Percentiles rank a stretch among this genome's conserved stretches.
These are phyloP conservation scores for Strigamia crassipes DNA, from an alignment of 2,888 invertebrate genomes.

Conservation along the genomic window DNA sequence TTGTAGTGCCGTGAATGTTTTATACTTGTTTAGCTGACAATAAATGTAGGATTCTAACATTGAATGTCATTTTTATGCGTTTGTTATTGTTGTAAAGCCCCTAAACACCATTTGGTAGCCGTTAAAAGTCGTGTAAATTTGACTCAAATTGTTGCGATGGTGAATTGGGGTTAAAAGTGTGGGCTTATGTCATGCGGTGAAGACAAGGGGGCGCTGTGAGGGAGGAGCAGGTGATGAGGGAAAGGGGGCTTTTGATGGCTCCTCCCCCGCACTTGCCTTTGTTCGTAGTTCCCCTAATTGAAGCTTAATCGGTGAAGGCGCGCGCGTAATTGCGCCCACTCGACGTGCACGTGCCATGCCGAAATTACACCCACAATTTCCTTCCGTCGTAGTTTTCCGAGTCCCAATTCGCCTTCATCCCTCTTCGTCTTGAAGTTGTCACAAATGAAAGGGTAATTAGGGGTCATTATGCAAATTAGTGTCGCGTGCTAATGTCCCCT, in stretches of 20 bases:
- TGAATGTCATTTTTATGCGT: too few relatives aligned
- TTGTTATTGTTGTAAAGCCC: background rate
- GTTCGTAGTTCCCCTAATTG: conserved; percentile 33
- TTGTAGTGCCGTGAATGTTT: too few relatives aligned
- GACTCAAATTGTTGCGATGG: background rate
- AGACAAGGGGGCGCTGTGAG: conserved; percentile 21
- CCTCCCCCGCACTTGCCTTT: conserved; percentile 34
- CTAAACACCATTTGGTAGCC: background rate
- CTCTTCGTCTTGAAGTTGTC: conserved; percentile 24
- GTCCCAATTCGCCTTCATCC: conserved; percentile 13
- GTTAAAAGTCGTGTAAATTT: background rate
- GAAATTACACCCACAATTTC: conserved; percentile 45
- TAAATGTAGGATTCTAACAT: too few relatives aligned
- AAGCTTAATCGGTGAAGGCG: conserved; percentile 26
- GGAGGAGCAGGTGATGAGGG: conserved; percentile 2
- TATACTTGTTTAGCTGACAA: too few relatives aligned
- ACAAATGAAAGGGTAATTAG: conserved; percentile 30
- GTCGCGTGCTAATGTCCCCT: conserved; percentile 13
- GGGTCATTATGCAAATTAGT: conserved; percentile 32
- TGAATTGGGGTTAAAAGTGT: background rate
- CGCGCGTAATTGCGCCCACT: conserved; percentile 41
- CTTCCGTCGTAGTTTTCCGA: conserved; percentile 20
- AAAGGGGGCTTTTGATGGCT: conserved; percentile 22
- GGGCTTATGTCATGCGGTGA: conserved; percentile 12
- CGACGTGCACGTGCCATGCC: conserved; percentile 33